A percentile compares a stretch with the other conserved stretches of the same genome.
Evolutionary conservation across 1,140 invertebrate genomes (phyloP).

Genomic region (Contarinia nasturtii): DNA sequence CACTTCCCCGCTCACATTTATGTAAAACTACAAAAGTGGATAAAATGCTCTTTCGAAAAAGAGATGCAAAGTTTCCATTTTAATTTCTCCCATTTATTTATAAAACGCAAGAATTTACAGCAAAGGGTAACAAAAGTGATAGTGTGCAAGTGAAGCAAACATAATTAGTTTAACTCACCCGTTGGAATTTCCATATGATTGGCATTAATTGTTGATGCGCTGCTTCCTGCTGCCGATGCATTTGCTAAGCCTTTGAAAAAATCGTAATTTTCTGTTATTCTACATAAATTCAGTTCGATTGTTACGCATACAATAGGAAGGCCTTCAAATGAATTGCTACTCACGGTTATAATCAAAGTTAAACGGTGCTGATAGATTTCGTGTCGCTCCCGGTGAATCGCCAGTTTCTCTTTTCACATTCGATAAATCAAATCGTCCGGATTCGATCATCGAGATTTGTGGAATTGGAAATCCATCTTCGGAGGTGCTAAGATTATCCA

Average conservation of each 20-base stretch:
- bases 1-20: too few species aligned
- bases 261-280: too few species aligned
- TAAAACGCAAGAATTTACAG: background rate
- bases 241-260: conserved; percentile 2
- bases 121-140: background rate
- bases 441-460: conserved; percentile 18
- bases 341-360: conserved; percentile 18
- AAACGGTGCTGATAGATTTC: conserved; percentile 13
- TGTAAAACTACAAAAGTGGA: too few species aligned
- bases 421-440: conserved; percentile 15
- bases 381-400: conserved; percentile 6
- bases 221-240: background rate
- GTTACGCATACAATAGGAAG: too few species aligned
- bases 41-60: too few species aligned
- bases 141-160: conserved; percentile 1
- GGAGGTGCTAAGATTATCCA: conserved; percentile 17
- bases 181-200: conserved; percentile 24
- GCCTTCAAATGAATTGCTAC: conserved; percentile 10
- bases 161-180: conserved; percentile 14
- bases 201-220: conserved; percentile 4
- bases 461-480: conserved; percentile 22
- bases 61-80: too few species aligned
- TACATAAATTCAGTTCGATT: too few species aligned
- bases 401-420: conserved; percentile 14
- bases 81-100: conserved; percentile 16